Evolutionary conservation across 1,140 invertebrate genomes (phyloP).

Genomic region (Lasaia peninsularis): DNA sequence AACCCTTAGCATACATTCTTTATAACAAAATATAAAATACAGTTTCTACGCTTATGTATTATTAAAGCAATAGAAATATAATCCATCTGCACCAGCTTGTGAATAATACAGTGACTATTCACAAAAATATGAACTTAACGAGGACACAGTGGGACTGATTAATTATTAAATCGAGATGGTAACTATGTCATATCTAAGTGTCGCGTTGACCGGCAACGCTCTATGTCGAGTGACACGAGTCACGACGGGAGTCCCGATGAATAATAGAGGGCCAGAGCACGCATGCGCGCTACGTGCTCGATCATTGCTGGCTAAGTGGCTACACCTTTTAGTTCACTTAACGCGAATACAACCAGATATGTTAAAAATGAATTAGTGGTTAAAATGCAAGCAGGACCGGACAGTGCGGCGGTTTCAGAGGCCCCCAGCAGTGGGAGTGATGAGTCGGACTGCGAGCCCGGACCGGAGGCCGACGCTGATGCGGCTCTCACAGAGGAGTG

Average conservation of each 20-base stretch:
- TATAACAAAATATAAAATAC: too few relatives aligned
- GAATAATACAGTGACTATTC: not conserved
- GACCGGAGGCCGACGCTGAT: conserved; percentile 45
- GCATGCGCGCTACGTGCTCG: conserved; percentile 49
- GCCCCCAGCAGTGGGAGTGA: conserved; percentile 64
- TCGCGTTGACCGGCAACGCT: not conserved
- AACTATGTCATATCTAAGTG: not conserved
- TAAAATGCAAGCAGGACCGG: conserved; percentile 56
- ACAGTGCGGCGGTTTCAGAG: conserved; percentile 60
- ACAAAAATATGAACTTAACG: not conserved
- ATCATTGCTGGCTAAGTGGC: conserved; percentile 25
- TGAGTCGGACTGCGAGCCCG: conserved; percentile 60
- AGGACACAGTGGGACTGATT: not conserved
- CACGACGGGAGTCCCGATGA: conserved; percentile 61
- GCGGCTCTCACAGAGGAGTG: conserved; percentile 63
- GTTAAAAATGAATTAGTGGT: conserved; percentile 4
- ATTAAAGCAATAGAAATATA: too few relatives aligned
- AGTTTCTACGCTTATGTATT: too few relatives aligned
- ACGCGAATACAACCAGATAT: conserved; percentile 17
- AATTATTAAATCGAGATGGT: conserved; percentile 8
- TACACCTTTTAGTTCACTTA: conserved; percentile 22
- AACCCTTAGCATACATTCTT: too few relatives aligned
- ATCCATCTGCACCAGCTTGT: too few relatives aligned
- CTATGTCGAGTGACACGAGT: conserved; percentile 37
- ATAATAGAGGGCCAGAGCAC: conserved; percentile 61